Percentiles rank a stretch among this genome's conserved stretches.
phyloP scores from a whole-genome alignment of 2,113 vertebrate species.

The Antechinus flavipes region DNA sequence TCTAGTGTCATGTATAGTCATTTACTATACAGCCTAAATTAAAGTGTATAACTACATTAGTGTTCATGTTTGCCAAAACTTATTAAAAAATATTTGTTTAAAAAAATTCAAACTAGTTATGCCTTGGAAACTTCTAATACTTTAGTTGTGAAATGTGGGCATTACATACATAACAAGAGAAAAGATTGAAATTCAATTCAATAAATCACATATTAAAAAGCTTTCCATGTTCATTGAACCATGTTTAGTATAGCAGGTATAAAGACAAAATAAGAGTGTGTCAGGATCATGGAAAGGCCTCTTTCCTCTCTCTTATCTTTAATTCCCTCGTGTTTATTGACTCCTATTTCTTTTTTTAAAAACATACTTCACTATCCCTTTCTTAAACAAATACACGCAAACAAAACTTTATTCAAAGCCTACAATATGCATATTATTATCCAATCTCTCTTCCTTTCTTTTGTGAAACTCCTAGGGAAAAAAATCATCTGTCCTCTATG shows the following conservation, averaged over 20 bases:
- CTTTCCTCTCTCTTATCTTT: neutral
- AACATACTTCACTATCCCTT: neutral
- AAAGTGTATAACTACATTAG: neutral
- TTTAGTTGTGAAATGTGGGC: neutral
- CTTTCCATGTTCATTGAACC: neutral
- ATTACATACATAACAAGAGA: neutral
- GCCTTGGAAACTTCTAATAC: slow-evolving; percentile 2
- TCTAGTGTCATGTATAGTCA: slow-evolving; percentile 25
- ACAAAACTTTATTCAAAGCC: neutral
- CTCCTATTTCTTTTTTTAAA: neutral
- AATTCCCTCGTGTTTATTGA: neutral
- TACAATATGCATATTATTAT: neutral
- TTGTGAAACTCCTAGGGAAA: neutral
- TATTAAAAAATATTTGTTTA: slow-evolving; percentile 48
- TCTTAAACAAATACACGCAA: neutral
- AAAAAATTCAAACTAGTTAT: neutral
- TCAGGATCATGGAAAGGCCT: neutral
- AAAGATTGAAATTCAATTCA: neutral
- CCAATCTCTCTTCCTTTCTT: neutral
- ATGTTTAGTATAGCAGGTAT: neutral
- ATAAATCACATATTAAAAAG: neutral
- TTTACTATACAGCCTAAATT: slow-evolving; percentile 7
- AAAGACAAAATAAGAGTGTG: neutral
- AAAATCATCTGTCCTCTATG: neutral
- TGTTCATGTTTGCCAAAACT: slow-evolving; percentile 56